phyloP scores from a whole-genome alignment of 2,797 vertebrate species.

The Ctenosaura bakeri region DNA sequence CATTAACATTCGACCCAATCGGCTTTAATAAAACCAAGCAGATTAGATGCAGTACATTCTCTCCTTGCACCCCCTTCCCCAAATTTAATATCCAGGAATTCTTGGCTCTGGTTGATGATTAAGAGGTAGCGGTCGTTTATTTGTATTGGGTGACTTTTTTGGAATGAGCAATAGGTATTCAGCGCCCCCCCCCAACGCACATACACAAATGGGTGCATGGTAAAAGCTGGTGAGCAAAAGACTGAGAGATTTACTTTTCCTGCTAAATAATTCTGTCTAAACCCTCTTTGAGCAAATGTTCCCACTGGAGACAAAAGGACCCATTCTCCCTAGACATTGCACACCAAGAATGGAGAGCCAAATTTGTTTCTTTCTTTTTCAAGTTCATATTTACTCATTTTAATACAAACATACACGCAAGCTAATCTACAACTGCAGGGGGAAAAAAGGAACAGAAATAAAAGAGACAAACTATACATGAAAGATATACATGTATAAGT shows the following conservation, averaged over 20 bases:
- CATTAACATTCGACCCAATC: constrained; percentile 6
- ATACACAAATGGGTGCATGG: too few relatives aligned
- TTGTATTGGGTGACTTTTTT: neutral
- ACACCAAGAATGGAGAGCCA: neutral
- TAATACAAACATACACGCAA: too few relatives aligned
- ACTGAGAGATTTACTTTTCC: neutral
- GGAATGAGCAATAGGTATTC: neutral
- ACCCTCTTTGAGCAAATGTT: constrained; percentile 17
- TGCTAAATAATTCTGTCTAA: constrained; percentile 4
- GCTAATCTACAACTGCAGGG: too few relatives aligned
- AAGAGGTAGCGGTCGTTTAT: neutral
- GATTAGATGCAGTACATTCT: neutral
- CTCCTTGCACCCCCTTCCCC: neutral
- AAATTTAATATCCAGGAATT: constrained; percentile 15
- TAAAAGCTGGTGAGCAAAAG: neutral
- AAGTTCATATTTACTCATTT: too few relatives aligned
- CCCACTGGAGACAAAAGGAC: neutral
- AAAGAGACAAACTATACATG: too few relatives aligned
- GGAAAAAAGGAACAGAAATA: too few relatives aligned
- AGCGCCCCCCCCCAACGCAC: neutral
- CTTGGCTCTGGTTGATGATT: neutral
- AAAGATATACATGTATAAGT: too few relatives aligned
- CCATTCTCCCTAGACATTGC: neutral
- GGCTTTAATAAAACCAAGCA: neutral
- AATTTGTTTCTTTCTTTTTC: neutral